Conservation (phyloP, 2,888 invertebrate genomes). For the Agrochola lota region DNA sequence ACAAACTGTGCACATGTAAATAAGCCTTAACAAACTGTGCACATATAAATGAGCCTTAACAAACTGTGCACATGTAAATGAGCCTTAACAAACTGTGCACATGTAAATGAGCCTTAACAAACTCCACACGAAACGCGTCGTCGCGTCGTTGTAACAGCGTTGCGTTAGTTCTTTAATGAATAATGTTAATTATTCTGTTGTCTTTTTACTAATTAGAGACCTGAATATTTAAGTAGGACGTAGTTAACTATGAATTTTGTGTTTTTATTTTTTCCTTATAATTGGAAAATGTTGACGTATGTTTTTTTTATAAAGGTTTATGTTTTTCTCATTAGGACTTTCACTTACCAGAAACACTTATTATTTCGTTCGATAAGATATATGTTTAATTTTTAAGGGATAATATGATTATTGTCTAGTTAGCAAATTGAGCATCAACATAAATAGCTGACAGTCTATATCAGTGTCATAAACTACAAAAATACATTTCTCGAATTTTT, state of each 20-base stretch:
- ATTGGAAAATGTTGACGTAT: not conserved
- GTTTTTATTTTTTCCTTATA: not conserved
- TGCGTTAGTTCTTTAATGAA: slow-evolving; percentile 24
- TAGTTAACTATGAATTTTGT: not conserved
- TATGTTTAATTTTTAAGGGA: not conserved
- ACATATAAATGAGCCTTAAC: slow-evolving; percentile 5
- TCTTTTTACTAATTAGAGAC: slow-evolving; percentile 26
- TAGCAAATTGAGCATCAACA: not conserved
- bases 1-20: too few species aligned
- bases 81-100: too few species aligned
- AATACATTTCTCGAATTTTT: not conserved
- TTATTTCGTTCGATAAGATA: not conserved
- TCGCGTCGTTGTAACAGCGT: too few species aligned
- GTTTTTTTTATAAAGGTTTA: not conserved
- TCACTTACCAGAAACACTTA: not conserved
- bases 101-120: slow-evolving; percentile 6
- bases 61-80: too few species aligned
- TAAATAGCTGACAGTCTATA: not conserved
- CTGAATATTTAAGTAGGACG: not conserved
- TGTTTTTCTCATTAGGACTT: not conserved
- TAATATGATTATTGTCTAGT: not conserved
- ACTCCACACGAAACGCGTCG: not conserved
- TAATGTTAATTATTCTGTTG: slow-evolving; percentile 30
- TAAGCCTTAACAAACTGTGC: too few species aligned
- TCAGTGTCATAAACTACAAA: not conserved